Evolutionary conservation across 2,888 invertebrate genomes (phyloP).

Genomic region (Salpingus planirostris): DNA sequence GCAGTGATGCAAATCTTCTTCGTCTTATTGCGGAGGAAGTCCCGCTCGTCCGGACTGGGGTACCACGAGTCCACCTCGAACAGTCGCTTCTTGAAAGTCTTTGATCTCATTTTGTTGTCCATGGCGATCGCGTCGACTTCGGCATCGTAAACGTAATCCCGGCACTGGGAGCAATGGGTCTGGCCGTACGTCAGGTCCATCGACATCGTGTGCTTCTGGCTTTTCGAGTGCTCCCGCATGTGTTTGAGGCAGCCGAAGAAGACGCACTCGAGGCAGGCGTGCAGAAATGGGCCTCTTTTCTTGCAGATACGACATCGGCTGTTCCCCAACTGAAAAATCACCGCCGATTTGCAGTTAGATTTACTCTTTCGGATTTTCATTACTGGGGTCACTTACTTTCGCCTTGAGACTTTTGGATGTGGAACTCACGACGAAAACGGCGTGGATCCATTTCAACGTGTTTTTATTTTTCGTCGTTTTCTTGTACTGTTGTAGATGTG

Average conservation of each 20-base stretch:
- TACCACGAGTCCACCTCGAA: conserved; percentile 55
- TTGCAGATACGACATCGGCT: conserved; percentile 67
- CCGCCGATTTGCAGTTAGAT: neutral
- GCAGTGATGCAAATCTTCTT: conserved; percentile 71
- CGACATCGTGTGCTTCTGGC: conserved; percentile 73
- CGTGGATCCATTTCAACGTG: conserved; percentile 60
- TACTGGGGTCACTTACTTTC: conserved; percentile 58
- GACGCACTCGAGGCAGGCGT: conserved; percentile 83
- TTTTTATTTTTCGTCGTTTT: conserved; percentile 55
- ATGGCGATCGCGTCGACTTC: conserved; percentile 34
- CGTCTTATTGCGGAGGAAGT: conserved; percentile 65
- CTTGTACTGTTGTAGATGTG: conserved; percentile 73
- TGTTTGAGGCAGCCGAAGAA: conserved; percentile 90
- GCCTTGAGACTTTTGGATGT: conserved; percentile 70
- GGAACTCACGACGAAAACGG: conserved; percentile 77
- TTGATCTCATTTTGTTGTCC: conserved; percentile 34
- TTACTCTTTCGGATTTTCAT: too few relatives aligned
- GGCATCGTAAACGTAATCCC: conserved; percentile 74
- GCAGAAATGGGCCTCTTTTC: conserved; percentile 67
- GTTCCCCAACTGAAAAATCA: conserved; percentile 9
- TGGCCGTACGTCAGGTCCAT: conserved; percentile 84
- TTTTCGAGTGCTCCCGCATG: conserved; percentile 76
- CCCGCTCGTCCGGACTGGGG: conserved; percentile 67
- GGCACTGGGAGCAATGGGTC: conserved; percentile 81
- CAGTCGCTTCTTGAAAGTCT: conserved; percentile 34